Percentiles rank a stretch among this genome's conserved stretches.
Conservation (phyloP, 2,888 invertebrate species). For the Andrena hattorfiana region DNA sequence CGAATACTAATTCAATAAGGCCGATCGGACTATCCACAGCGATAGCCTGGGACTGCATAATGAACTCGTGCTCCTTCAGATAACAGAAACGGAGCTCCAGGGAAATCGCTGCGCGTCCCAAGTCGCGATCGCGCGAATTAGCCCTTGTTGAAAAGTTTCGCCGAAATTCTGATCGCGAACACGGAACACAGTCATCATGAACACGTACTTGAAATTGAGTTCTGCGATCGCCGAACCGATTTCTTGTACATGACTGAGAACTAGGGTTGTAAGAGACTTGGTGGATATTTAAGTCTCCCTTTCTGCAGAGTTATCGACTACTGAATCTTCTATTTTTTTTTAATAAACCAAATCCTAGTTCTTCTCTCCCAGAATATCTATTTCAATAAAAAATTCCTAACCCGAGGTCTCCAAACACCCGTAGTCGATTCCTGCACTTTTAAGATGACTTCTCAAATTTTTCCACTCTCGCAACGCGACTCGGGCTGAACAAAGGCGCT, state of each 20-base stretch:
- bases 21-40: conserved; percentile 69
- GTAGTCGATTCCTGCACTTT: no score
- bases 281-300: no score
- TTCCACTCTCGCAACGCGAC: background rate
- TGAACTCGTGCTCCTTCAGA: conserved; percentile 69
- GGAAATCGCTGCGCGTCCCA: conserved; percentile 7
- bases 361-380: no score
- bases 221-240: background rate
- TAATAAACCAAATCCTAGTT: no score
- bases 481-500: background rate
- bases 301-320: no score
- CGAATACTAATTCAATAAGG: conserved; percentile 76
- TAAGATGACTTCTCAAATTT: no score
- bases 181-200: background rate
- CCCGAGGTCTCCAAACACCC: no score
- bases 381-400: no score
- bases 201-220: background rate
- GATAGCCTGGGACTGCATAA: conserved; percentile 65
- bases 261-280: no score
- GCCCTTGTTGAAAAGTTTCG: background rate
- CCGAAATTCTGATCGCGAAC: background rate
- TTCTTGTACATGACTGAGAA: background rate
- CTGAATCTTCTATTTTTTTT: no score
- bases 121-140: background rate
- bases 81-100: conserved; percentile 36